Conservation (phyloP, 2,113 vertebrate genomes). For the Xiphorhynchus elegans region DNA sequence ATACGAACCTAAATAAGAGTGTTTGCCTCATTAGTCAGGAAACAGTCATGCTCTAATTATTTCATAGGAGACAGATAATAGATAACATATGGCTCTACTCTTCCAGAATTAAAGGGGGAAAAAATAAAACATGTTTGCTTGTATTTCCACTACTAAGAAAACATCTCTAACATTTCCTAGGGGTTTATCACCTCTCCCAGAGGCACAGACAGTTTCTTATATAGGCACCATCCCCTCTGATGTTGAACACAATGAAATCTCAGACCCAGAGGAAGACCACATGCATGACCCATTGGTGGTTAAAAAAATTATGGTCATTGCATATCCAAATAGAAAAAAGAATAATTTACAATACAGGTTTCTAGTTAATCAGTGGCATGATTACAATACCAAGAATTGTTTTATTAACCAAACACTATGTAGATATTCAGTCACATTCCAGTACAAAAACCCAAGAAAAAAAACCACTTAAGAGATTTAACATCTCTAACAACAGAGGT, state of each 20-base stretch:
- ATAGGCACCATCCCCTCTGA: neutral
- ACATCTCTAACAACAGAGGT: neutral
- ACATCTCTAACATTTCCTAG: neutral
- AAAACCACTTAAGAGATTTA: neutral
- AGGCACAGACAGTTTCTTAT: neutral
- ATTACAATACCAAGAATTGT: neutral
- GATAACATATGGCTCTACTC: slow-evolving; percentile 5
- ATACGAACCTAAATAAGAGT: neutral
- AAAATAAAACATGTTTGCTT: neutral
- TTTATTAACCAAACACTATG: neutral
- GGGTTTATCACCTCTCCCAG: neutral
- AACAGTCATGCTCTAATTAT: slow-evolving; percentile 50
- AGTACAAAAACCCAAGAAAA: neutral
- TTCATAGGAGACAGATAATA: slow-evolving; percentile 31
- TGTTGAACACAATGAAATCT: neutral
- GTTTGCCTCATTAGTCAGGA: slow-evolving; percentile 52
- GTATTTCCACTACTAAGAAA: neutral
- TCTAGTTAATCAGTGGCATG: neutral
- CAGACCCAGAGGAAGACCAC: neutral
- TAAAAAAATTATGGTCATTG: neutral
- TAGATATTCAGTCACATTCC: neutral
- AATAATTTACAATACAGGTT: neutral
- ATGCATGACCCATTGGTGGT: neutral
- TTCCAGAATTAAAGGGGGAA: neutral
- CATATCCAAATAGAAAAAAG: neutral